Base-by-base conservation (phyloP, 1,140 invertebrate genomes). In the Episyrphus balteatus region DNA sequence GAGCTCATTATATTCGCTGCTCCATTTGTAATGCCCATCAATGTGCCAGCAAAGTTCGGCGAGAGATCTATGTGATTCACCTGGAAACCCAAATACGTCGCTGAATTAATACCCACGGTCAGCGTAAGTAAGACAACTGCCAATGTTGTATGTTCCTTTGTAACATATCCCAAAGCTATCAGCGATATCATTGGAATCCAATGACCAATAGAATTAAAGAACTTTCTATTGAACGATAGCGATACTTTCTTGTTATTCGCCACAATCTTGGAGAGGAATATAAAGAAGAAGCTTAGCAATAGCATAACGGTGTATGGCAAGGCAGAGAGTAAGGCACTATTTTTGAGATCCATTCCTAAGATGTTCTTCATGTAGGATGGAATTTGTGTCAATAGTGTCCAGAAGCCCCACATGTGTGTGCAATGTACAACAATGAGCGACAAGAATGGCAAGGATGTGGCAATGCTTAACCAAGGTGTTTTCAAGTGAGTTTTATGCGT, bases 331-430 rank as follows among this genome's bases (percentile, higher is more conserved):
- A 80, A 55, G 9, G 86, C 86, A 60, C 84, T 84, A 42, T 77
- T 66, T 60, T 81, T 75, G 17, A 96, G 81, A 45, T 94, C 72
- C 51, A 86, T 85, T 21, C 79, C 71, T 0, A 97, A 73, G 1
- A 95, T 81, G 43, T 80, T 75, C n/a, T 81, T 82, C 74, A 98
- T 82, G 59, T 92, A 98, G 0, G 80, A 83, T 0, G 95, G 94
- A 59, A 98, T 80, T 69, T 92, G 82, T 0, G 90, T 92, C 33
- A 97, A 73, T 46, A 98, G 75, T 2, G 87, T 94, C 75, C 91
- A 94, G 65, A 90, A 90, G 1, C 90, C 91, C 92, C 91, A 97
- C 58, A 90, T 91, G 58, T 93, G 86, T 0, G 87, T 83, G 60
- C 87, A 86, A 58, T 96, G 90, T 0, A 79, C 81, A 1, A 90